Evolutionary conservation across 92 coral and sea anemone species (phyloP), one percentile per base, ranked within the genome.

Genomic region (Phymanthus crucifer): DNA sequence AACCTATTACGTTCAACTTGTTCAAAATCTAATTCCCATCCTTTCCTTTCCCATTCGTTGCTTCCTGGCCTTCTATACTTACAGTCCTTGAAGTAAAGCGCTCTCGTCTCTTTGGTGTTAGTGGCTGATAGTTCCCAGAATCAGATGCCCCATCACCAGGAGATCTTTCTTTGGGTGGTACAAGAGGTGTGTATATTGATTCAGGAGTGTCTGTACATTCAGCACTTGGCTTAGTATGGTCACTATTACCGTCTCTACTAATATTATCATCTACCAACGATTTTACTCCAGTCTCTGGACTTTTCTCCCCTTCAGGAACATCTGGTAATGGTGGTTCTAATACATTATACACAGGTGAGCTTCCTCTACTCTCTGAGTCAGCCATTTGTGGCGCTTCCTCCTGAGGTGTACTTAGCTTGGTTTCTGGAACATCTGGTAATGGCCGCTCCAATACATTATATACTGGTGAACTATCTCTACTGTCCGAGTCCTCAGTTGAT

Each of bases 51-150:
- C 57, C 57, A 17, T 50, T 54, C 4, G 4, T 54, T 8, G 10
- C 14, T 21, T 54, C 29, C 7, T 0, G 2, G 27, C 64, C 24
- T 21, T 21, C 46, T 3, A 56, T 69, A 84, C 91, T 88, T 88
- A 88, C 91, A 32, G 83, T 69, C 75, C 91, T 84, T 66, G 91
- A 84, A 26, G 80, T 78, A 0, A 85, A 58, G 67, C 80, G 75
- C 38, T 80, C 78, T 84, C 72, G 75, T 2, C 75, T 75, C 56
- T 52, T 50, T 31, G 54, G 45, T 23, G 57, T 7, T 31, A 74
- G 31, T 31, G 69, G 16, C 32, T 27, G 50, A 40, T 81, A 61
- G 14, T 5, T 17, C 0, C 16, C 32, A 24, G 68, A 61, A 61
- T 61, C 34, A 61, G 32, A 13, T 43, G 48, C 14, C 11, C 2